These are phyloP conservation scores for Danio aesculapii DNA, from an alignment of 2,797 vertebrate species.

Conservation along the genomic window DNA sequence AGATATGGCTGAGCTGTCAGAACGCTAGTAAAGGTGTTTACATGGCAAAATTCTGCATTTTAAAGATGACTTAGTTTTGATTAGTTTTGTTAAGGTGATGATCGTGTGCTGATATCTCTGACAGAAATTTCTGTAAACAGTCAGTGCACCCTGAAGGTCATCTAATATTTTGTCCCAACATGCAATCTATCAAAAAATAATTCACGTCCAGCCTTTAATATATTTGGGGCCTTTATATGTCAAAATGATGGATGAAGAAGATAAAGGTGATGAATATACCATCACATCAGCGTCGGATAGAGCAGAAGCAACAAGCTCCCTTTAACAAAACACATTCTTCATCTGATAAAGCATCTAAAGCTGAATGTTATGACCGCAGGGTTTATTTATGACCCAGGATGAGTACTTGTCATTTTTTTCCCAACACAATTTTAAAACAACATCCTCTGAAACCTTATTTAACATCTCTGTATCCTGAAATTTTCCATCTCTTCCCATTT, in stretches of 20 bases:
- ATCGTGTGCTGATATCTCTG: background rate
- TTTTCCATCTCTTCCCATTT: slow-evolving; percentile 23
- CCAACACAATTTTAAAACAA: slow-evolving; percentile 27
- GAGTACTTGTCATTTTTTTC: slow-evolving; percentile 16
- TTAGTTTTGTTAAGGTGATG: too few species aligned
- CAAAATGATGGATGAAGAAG: slow-evolving; percentile 47
- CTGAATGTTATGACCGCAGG: background rate
- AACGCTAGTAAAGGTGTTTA: background rate
- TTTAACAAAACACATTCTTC: slow-evolving; percentile 23
- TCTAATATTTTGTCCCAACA: background rate
- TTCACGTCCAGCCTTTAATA: slow-evolving; percentile 36
- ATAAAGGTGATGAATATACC: slow-evolving; percentile 28
- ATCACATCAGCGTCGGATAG: slow-evolving; percentile 29
- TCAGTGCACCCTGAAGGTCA: slow-evolving; percentile 12
- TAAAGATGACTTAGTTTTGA: background rate
- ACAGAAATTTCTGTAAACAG: background rate
- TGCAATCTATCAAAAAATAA: slow-evolving; percentile 31
- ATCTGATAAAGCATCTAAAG: slow-evolving; percentile 6
- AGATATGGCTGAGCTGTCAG: background rate
- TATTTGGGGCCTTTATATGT: slow-evolving; percentile 9
- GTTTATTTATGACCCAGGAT: slow-evolving; percentile 32
- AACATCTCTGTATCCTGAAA: slow-evolving; percentile 32
- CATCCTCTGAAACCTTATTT: slow-evolving; percentile 35
- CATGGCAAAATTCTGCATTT: background rate
- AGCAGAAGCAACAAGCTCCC: slow-evolving; percentile 20